Percentiles rank a stretch among this genome's conserved stretches.
Evolutionary conservation across 2,113 vertebrate species (phyloP).

Genomic region (Calidris pugnax): DNA sequence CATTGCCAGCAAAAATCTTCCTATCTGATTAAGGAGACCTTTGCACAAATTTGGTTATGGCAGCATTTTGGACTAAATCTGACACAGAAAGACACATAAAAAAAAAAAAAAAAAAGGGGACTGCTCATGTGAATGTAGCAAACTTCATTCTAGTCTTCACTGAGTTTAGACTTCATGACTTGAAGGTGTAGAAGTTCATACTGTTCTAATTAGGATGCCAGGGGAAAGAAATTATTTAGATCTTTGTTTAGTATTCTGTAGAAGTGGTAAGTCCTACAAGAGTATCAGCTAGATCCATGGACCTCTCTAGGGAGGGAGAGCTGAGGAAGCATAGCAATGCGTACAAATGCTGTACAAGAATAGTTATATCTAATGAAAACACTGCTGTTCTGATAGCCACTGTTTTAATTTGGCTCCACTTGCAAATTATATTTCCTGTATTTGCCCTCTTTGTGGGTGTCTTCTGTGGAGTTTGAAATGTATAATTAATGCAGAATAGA

Average conservation of each 20-base stretch:
- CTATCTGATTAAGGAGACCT: neutral
- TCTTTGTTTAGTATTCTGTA: conserved; percentile 50
- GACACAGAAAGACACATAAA: neutral
- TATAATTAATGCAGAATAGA: conserved; percentile 68
- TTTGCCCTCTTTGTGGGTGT: neutral
- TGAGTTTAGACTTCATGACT: neutral
- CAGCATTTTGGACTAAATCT: neutral
- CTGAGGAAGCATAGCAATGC: conserved; percentile 47
- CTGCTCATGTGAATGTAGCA: neutral
- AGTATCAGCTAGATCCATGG: conserved; percentile 10
- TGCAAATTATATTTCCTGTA: conserved; percentile 23
- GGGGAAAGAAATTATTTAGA: neutral
- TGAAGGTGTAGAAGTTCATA: neutral
- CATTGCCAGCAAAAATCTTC: neutral
- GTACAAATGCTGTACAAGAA: conserved; percentile 43
- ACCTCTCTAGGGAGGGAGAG: conserved; percentile 35
- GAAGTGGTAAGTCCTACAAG: neutral
- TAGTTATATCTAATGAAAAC: conserved; percentile 61
- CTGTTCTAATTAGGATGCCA: neutral
- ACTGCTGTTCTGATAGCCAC: conserved; percentile 21
- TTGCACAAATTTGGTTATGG: neutral
- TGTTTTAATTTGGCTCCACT: conserved; percentile 55
- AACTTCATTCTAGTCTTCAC: neutral
- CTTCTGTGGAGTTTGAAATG: conserved; percentile 59
- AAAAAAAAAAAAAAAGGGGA: neutral